These are phyloP conservation scores for Stenchaetothrips biformis DNA, from an alignment of 2,888 invertebrate genomes.

Conservation along the genomic window DNA sequence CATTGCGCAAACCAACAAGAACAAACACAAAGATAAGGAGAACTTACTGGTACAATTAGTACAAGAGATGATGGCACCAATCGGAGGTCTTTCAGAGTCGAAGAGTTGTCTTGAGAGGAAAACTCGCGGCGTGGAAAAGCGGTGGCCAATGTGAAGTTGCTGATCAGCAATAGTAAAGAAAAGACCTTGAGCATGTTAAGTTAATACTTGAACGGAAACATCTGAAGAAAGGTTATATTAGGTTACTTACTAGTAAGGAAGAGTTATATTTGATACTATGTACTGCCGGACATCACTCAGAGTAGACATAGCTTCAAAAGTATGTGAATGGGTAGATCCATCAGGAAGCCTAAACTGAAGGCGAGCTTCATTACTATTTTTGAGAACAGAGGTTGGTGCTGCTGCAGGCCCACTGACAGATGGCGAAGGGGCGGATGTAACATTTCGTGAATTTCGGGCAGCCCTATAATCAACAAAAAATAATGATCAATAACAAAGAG, in stretches of 20 bases:
- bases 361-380: conserved; percentile 54
- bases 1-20: no score
- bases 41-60: conserved; percentile 60
- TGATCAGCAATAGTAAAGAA: conserved; percentile 36
- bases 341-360: conserved; percentile 84
- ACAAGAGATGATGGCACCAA: conserved; percentile 72
- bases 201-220: not conserved
- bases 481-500: no score
- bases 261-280: conserved; percentile 52
- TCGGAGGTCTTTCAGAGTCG: conserved; percentile 59
- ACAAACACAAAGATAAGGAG: conserved; percentile 29
- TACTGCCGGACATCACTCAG: conserved; percentile 56
- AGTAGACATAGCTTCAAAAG: conserved; percentile 63
- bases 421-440: not conserved
- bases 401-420: not conserved
- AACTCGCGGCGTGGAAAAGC: conserved; percentile 72
- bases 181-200: not conserved
- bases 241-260: conserved; percentile 37
- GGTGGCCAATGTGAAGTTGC: conserved; percentile 66
- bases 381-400: conserved; percentile 17
- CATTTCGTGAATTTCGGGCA: not conserved
- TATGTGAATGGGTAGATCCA: conserved; percentile 67
- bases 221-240: not conserved
- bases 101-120: conserved; percentile 50
- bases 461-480: not conserved